Base-by-base conservation (phyloP, 2,888 invertebrate genomes). In the Drosophila dives region DNA sequence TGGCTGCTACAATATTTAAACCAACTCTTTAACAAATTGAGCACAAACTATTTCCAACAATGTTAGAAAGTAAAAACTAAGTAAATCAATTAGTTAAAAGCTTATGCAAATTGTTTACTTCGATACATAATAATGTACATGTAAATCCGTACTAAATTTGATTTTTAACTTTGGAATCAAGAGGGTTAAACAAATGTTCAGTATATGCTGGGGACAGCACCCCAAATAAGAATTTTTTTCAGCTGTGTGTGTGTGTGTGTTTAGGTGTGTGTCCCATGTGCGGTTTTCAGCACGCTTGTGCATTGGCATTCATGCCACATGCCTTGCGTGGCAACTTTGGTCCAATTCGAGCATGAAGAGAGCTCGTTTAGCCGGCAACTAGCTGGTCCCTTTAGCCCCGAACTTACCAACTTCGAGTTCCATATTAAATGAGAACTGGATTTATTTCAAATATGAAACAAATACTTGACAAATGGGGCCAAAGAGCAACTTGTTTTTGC, bases 231-330 rank as follows among this genome's bases (percentile, higher is more conserved):
- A 26, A 2, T 26, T 15, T 17, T 17, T 2, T 3, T 17, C 20
- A 15, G 2, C n/a, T 29, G 23, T 42, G 45, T 51, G 23, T 29
- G 23, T 42, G 45, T 51, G 40, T 38, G 38, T 15, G 33, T 11
- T 34, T 20, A 2, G 11, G 42, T 56, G 32, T 55, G 53, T 42
- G 61, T 42, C 29, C 58, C 56, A 40, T 59, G 64, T 77, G 72
- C 59, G 69, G 72, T 72, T 75, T 75, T 73, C 72, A 59, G 64
- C 75, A 77, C 82, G 82, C 23, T 80, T 70, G 20, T 64, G 65
- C 70, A 73, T 70, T 77, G 75, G 59, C 64, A 64, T 84, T 72
- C 82, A 55, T 80, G 68, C 56, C 78, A 72, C 68, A 75, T 67
- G 66, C 77, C 79, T 32, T 58, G 64, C 51, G 58, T 59, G 72